Conservation (phyloP, 2,113 vertebrate genomes). For the Haplochromis vanheusdeni region DNA sequence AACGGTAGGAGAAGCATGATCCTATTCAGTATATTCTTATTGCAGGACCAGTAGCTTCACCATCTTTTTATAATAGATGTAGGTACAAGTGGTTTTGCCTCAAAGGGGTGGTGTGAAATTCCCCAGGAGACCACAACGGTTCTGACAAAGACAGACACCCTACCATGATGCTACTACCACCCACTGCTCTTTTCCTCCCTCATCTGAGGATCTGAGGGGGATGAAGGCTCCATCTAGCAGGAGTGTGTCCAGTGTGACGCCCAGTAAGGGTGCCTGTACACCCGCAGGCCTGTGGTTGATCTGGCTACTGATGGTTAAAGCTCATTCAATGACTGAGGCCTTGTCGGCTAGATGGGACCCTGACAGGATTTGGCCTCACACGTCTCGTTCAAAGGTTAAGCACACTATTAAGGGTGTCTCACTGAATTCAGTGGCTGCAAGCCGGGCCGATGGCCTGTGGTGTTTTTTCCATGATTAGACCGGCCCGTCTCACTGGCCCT, state of each 20-base stretch:
- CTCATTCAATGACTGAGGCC: constrained; percentile 2
- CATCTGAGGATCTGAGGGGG: not conserved
- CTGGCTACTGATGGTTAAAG: constrained; percentile 30
- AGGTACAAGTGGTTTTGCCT: not conserved
- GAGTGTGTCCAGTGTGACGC: constrained; percentile 18
- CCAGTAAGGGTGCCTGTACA: constrained; percentile 26
- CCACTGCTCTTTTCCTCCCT: not conserved
- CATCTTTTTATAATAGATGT: not conserved
- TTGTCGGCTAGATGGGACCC: constrained; percentile 5
- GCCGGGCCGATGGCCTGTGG: constrained; percentile 35
- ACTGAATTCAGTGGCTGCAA: not conserved
- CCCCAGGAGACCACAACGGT: not conserved
- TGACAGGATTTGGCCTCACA: constrained; percentile 33
- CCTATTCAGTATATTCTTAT: not conserved
- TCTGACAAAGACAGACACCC: not conserved
- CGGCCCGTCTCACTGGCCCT: constrained; percentile 6
- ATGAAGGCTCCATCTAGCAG: constrained; percentile 21
- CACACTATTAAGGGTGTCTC: constrained; percentile 33
- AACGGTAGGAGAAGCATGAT: not conserved
- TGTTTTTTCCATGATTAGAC: constrained; percentile 45
- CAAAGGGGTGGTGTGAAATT: not conserved
- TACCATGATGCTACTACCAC: not conserved
- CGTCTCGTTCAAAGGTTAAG: constrained; percentile 60
- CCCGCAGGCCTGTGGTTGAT: constrained; percentile 49
- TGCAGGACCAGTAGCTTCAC: not conserved